Percentiles rank a stretch among this genome's conserved stretches.
Evolutionary conservation across 1,140 invertebrate genomes (phyloP).

Genomic region (Caenorhabditis inopinata): DNA sequence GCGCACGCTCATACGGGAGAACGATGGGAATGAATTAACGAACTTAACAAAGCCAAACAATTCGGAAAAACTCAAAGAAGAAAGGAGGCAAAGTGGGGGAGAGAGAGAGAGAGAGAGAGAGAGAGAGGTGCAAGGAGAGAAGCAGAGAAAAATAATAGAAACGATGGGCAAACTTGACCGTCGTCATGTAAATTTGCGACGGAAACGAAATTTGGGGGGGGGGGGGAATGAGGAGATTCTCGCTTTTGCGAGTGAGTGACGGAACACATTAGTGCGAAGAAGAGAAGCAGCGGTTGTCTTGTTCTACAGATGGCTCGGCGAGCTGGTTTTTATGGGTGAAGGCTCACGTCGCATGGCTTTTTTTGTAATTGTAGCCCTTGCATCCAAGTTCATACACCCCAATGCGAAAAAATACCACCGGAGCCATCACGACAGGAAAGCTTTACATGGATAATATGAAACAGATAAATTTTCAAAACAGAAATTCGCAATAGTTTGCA

Average conservation of each 20-base stretch:
- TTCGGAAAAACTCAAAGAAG: background rate
- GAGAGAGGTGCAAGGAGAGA: background rate
- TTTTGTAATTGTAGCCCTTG: no score
- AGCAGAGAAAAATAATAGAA: background rate
- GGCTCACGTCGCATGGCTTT: no score
- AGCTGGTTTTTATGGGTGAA: no score
- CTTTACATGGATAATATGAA: no score
- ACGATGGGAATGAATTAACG: slow-evolving; percentile 20
- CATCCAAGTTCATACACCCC: no score
- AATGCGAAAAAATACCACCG: no score
- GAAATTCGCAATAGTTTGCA: no score
- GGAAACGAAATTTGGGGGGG: background rate
- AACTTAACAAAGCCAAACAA: slow-evolving; percentile 20
- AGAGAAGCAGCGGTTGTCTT: no score
- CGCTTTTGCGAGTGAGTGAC: background rate
- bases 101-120: background rate
- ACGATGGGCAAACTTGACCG: slow-evolving; percentile 5
- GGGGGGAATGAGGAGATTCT: background rate
- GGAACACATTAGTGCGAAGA: background rate
- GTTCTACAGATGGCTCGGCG: no score
- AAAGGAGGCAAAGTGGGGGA: background rate
- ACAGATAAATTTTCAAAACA: no score
- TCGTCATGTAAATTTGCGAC: background rate
- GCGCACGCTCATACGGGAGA: background rate
- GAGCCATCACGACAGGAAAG: no score